Evolutionary conservation across 2,797 vertebrate species (phyloP).

Genomic region (Coregonus sp.): DNA sequence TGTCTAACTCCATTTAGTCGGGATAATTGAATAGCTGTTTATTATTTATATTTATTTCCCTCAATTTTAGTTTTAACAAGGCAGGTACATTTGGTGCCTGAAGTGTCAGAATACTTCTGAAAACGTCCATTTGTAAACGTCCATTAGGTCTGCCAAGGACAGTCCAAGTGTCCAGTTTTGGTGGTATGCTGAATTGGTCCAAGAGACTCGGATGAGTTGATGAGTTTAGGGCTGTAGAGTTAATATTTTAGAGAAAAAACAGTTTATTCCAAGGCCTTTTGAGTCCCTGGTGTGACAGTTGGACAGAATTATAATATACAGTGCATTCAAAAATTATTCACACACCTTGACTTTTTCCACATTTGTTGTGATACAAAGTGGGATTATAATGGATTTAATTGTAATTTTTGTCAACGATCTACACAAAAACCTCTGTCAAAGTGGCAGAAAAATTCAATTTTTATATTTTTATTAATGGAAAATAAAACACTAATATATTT

Average conservation of each 20-base stretch:
- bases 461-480: too few species aligned
- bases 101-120: background rate
- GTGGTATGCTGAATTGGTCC: background rate
- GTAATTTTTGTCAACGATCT: too few species aligned
- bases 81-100: background rate
- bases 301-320: background rate
- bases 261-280: background rate
- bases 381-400: too few species aligned
- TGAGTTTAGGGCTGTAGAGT: background rate
- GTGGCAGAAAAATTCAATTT: too few species aligned
- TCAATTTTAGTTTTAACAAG: background rate
- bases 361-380: too few species aligned
- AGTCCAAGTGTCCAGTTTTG: background rate
- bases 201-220: background rate
- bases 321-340: background rate
- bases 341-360: background rate
- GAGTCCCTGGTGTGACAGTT: background rate
- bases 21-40: background rate
- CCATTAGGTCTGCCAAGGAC: background rate
- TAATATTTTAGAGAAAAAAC: background rate
- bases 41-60: slow-evolving; percentile 12
- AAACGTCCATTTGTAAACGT: background rate
- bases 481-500: too few species aligned
- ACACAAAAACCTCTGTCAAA: too few species aligned
- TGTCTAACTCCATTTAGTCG: background rate